phyloP scores from a whole-genome alignment of 2,113 vertebrate species.

The Octodon degus region DNA sequence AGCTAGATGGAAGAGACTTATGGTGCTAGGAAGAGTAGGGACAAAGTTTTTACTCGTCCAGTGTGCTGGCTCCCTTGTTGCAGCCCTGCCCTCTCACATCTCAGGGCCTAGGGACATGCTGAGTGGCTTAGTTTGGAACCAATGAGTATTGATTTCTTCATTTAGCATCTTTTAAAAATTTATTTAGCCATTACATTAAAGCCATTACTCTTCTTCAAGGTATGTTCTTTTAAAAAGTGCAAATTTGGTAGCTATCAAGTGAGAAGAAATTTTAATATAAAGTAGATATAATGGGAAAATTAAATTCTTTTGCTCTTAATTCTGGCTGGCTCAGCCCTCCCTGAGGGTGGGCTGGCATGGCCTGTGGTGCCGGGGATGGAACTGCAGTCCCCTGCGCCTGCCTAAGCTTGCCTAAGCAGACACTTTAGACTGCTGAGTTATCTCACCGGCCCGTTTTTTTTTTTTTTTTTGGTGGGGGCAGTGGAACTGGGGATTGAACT shows the following conservation, averaged over 20 bases:
- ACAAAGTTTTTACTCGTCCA: background rate
- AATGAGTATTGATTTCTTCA: background rate
- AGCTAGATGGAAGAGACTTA: background rate
- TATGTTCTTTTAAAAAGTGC: background rate
- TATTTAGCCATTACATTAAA: background rate
- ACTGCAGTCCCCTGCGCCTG: too few relatives aligned
- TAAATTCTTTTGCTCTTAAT: background rate
- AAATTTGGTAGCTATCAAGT: background rate
- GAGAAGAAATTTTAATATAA: background rate
- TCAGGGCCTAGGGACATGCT: too few relatives aligned
- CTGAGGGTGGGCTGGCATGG: too few relatives aligned
- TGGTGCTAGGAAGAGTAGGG: background rate
- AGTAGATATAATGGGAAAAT: background rate
- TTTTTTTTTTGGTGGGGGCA: too few relatives aligned
- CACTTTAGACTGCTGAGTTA: too few relatives aligned
- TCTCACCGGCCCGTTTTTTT: too few relatives aligned
- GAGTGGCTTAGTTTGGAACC: background rate
- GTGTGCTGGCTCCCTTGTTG: too few relatives aligned
- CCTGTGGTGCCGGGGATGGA: too few relatives aligned
- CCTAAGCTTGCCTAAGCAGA: too few relatives aligned
- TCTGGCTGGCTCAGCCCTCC: too few relatives aligned
- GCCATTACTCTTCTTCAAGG: background rate
- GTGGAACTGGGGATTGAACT: too few relatives aligned
- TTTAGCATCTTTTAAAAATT: background rate
- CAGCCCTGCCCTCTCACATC: background rate